These are phyloP conservation scores for Bombyx mandarina DNA, from an alignment of 1,140 invertebrate species.

Conservation along the genomic window DNA sequence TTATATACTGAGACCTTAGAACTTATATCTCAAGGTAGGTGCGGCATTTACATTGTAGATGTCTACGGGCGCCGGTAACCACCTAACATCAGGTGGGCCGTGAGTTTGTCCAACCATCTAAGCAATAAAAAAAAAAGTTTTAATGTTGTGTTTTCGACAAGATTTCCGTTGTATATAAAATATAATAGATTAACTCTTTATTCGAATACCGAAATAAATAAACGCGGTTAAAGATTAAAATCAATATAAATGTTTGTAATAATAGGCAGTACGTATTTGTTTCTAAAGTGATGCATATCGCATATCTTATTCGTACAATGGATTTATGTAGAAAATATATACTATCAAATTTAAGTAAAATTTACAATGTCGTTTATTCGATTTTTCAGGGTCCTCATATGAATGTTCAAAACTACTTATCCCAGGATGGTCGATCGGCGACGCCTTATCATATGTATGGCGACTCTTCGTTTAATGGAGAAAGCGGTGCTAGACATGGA, in stretches of 20 bases:
- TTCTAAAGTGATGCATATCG: not conserved
- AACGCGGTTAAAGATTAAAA: not conserved
- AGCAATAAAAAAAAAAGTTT: too few species aligned
- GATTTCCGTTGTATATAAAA: too few species aligned
- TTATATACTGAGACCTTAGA: too few species aligned
- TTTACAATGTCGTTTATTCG: conserved; percentile 3
- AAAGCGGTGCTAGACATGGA: conserved; percentile 24
- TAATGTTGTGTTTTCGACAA: too few species aligned
- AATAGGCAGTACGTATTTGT: not conserved
- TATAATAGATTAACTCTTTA: too few species aligned
- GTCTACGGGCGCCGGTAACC: too few species aligned
- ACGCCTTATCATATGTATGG: conserved; percentile 47
- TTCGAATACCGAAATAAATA: too few species aligned
- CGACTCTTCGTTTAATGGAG: conserved; percentile 31
- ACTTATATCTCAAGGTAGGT: too few species aligned
- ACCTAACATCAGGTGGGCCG: too few species aligned
- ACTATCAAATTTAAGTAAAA: not conserved
- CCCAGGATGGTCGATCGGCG: conserved; percentile 37
- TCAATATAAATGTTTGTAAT: conserved; percentile 1
- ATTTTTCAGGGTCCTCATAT: conserved; percentile 35
- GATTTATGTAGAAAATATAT: not conserved
- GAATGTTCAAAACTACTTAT: conserved; percentile 34
- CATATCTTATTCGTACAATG: too few species aligned
- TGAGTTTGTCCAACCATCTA: too few species aligned
- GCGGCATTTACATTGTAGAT: too few species aligned